These are phyloP conservation scores for Scaptodrosophila latifasciaeformis DNA, from an alignment of 2,888 invertebrate genomes.

Conservation along the genomic window DNA sequence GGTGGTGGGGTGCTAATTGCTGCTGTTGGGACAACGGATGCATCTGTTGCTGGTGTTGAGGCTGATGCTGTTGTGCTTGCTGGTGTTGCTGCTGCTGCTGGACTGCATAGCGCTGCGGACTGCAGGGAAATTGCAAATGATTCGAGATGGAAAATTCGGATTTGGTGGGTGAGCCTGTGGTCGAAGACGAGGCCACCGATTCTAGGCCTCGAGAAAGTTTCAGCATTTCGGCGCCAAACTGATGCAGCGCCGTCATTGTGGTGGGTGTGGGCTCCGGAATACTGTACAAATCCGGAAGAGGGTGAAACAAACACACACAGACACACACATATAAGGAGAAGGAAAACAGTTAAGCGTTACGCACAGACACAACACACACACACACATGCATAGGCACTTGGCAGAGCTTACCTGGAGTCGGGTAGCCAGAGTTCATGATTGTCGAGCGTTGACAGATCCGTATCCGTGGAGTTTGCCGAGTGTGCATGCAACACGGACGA, in stretches of 20 bases:
- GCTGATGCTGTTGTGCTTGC: slow-evolving; percentile 18
- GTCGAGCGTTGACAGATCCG: slow-evolving; percentile 88
- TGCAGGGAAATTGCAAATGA: slow-evolving; percentile 57
- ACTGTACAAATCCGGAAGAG: too few relatives aligned
- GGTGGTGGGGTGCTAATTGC: background rate
- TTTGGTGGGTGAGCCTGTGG: slow-evolving; percentile 70
- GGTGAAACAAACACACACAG: too few relatives aligned
- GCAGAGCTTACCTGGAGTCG: slow-evolving; percentile 77
- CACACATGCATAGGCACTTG: background rate
- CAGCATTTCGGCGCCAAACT: slow-evolving; percentile 91
- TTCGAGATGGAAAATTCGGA: slow-evolving; percentile 70
- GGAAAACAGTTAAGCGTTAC: too few relatives aligned
- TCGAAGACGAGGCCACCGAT: slow-evolving; percentile 78
- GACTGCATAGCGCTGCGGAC: slow-evolving; percentile 49
- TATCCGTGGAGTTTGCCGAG: slow-evolving; percentile 88
- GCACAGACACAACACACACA: background rate
- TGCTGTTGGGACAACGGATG: slow-evolving; percentile 1
- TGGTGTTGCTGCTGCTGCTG: slow-evolving; percentile 34
- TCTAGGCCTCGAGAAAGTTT: slow-evolving; percentile 87
- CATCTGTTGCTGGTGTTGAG: background rate
- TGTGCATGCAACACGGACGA: slow-evolving; percentile 80
- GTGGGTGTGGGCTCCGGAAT: slow-evolving; percentile 85
- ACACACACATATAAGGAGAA: too few relatives aligned
- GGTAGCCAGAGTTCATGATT: slow-evolving; percentile 89
- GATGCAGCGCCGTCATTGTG: slow-evolving; percentile 89